A percentile compares a stretch with the other conserved stretches of the same genome.
phyloP scores from a whole-genome alignment of 1,140 invertebrate species.

The Ylistrum balloti region DNA sequence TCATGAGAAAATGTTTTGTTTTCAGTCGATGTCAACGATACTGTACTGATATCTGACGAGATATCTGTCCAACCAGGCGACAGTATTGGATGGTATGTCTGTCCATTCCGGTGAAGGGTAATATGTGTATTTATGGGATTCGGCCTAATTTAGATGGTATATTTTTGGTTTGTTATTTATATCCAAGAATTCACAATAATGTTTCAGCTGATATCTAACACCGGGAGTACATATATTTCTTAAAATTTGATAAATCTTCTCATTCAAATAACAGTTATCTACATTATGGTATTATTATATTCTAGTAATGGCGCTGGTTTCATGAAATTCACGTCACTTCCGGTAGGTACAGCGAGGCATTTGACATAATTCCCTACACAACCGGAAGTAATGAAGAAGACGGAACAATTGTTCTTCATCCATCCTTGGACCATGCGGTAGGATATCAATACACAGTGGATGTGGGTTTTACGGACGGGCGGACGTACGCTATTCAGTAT shows the following conservation, averaged over 20 bases:
- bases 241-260: too few species aligned
- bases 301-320: too few species aligned
- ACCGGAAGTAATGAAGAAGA: conserved; percentile 24
- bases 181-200: too few species aligned
- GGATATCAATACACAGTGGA: background rate
- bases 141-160: too few species aligned
- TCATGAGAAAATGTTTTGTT: too few species aligned
- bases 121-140: too few species aligned
- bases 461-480: background rate
- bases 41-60: background rate
- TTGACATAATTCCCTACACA: background rate
- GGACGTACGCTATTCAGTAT: background rate
- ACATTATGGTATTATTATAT: too few species aligned
- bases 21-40: background rate
- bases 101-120: background rate
- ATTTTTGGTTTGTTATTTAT: too few species aligned
- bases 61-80: background rate
- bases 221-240: too few species aligned
- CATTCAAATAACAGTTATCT: too few species aligned
- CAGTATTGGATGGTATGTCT: conserved; percentile 10
- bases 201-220: too few species aligned
- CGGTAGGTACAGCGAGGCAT: background rate
- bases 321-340: background rate
- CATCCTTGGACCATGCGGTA: background rate
- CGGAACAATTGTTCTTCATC: background rate